phyloP scores from a whole-genome alignment of 2,888 invertebrate genomes.

The Aethes cnicana region DNA sequence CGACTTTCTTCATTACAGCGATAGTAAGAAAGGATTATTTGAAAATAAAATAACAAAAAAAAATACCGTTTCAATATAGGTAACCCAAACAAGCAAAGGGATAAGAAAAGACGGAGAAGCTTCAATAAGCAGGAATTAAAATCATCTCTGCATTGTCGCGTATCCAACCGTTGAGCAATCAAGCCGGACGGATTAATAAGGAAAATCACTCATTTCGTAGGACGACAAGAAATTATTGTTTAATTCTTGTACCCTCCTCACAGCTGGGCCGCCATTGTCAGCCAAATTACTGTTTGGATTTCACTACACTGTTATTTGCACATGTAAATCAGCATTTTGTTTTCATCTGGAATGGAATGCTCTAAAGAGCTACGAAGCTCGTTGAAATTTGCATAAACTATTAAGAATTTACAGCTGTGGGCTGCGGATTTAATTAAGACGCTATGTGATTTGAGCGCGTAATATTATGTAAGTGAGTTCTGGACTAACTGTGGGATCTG shows the following conservation, averaged over 20 bases:
- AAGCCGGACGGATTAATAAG: constrained; percentile 18
- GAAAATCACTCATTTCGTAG: constrained; percentile 37
- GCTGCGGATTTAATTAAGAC: constrained; percentile 41
- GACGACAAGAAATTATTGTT: constrained; percentile 70
- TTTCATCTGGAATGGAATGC: constrained; percentile 58
- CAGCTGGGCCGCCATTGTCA: constrained; percentile 74
- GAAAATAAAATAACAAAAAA: too few relatives aligned
- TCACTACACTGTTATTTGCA: constrained; percentile 77
- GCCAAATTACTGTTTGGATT: constrained; percentile 77
- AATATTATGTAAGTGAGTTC: too few relatives aligned
- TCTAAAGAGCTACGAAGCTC: constrained; percentile 33
- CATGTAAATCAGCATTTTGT: constrained; percentile 80
- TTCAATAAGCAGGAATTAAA: constrained; percentile 6
- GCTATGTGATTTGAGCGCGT: too few relatives aligned
- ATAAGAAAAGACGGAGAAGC: background rate
- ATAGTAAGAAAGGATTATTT: too few relatives aligned
- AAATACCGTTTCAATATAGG: too few relatives aligned
- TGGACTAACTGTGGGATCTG: too few relatives aligned
- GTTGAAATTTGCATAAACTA: constrained; percentile 75
- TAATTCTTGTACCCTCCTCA: constrained; percentile 59
- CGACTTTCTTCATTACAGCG: too few relatives aligned
- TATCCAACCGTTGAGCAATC: constrained; percentile 18
- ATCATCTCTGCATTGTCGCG: constrained; percentile 2
- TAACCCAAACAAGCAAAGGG: background rate
- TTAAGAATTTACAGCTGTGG: constrained; percentile 71